A percentile compares a stretch with the other conserved stretches of the same genome.
Conservation (phyloP, 2,888 invertebrate genomes). For the Drepana falcataria region DNA sequence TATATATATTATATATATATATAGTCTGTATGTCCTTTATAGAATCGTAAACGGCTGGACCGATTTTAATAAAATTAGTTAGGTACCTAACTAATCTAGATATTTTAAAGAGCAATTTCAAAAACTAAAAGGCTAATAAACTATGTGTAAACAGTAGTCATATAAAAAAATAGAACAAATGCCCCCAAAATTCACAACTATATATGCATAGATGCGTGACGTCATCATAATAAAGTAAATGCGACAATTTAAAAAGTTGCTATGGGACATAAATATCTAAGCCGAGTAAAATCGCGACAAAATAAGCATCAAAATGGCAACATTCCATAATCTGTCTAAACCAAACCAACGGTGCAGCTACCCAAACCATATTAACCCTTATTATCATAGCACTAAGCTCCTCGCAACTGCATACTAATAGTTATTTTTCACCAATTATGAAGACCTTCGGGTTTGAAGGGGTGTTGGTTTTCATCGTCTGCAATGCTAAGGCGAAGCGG, state of each 20-base stretch:
- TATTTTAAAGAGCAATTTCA: too few species aligned
- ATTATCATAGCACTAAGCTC: slow-evolving; percentile 30
- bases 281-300: slow-evolving; percentile 33
- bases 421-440: slow-evolving; percentile 34
- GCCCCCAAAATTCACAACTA: too few species aligned
- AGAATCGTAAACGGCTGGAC: too few species aligned
- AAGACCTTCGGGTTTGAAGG: slow-evolving; percentile 33
- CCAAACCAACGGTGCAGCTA: slow-evolving; percentile 20
- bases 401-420: slow-evolving; percentile 31
- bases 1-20: too few species aligned
- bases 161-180: too few species aligned
- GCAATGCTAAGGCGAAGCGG: slow-evolving; percentile 6
- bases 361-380: slow-evolving; percentile 36
- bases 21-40: too few species aligned
- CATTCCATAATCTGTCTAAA: slow-evolving; percentile 54
- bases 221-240: not conserved
- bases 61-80: too few species aligned
- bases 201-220: too few species aligned
- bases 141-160: too few species aligned
- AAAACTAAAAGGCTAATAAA: too few species aligned
- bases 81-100: too few species aligned
- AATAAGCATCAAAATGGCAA: slow-evolving; percentile 48
- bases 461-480: slow-evolving; percentile 6
- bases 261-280: slow-evolving; percentile 11
- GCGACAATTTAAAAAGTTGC: not conserved